Base-by-base conservation (phyloP, 2,888 invertebrate genomes). In the Pachymerium ferrugineum region DNA sequence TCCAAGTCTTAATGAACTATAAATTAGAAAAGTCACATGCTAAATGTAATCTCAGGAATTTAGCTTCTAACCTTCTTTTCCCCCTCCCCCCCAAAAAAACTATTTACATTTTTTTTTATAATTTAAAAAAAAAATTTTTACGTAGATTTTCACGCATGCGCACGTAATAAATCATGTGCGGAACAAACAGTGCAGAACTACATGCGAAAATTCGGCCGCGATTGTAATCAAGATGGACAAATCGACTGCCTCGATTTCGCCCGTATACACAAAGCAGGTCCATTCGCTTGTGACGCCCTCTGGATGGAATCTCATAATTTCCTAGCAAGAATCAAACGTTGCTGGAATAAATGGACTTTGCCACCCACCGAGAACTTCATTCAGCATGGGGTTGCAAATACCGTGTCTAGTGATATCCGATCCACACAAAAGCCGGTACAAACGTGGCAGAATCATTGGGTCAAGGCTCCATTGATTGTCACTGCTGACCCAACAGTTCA, bases 201-300 rank as follows among this genome's bases (percentile, higher is more conserved):
- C 38, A 73, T 73, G 73, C 10, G 14, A 6, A 73, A 75, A 47
- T 75, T 73, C 16, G 73, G 73, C 14, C 74, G 73, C 12, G 78
- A 78, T 35, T 78, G 78, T 73, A 77, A 78, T 73, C 62, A 70
- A 22, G 77, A 74, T 70, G 76, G 76, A 0, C 5, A 3, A 10
- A 74, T 77, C 31, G 74, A 77, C 70, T 78, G 78, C 68, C 54
- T 68, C 30, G 78, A 78, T 68, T 77, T 77, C 70, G 77, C 77
- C 8, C 76, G 76, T 1, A 76, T 78, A 29, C 78, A 78, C 71
- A 76, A 76, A 33, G 75, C 76, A 1, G 78, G 78, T 1, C 77
- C 76, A 38, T 70, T 70, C 10, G 29, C 67, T 29, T 78, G 78
- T 70, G 69, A 74, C 16, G 73, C 74, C 5, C 73, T 75, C 10